Evolutionary conservation across 2,113 vertebrate genomes (phyloP).

Genomic region (Erinaceus europaeus): DNA sequence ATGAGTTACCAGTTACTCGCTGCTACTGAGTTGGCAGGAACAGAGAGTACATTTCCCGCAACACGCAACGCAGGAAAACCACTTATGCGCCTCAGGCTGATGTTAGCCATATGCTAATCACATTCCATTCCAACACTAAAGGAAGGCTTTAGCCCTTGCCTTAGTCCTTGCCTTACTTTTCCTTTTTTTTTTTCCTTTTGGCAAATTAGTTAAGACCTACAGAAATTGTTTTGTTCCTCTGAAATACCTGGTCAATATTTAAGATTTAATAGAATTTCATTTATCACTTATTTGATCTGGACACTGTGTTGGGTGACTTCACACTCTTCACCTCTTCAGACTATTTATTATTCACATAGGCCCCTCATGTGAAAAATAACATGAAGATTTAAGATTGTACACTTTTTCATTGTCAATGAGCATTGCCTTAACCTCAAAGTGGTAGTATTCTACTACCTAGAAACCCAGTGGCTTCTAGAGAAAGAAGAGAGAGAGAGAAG

Average conservation of each 20-base stretch:
- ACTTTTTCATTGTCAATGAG: slow-evolving; percentile 27
- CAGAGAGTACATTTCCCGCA: too few species aligned
- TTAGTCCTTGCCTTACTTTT: too few species aligned
- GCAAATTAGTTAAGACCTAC: not conserved
- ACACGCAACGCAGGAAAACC: too few species aligned
- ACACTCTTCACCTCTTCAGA: not conserved
- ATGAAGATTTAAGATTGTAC: not conserved
- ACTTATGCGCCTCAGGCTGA: too few species aligned
- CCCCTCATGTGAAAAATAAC: not conserved
- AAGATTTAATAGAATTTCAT: slow-evolving; percentile 4
- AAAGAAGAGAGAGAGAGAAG: too few species aligned
- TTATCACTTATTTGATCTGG: not conserved
- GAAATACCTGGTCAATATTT: not conserved
- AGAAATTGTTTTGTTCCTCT: not conserved
- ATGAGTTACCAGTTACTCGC: too few species aligned
- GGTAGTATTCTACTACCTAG: not conserved
- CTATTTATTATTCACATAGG: not conserved
- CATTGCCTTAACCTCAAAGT: not conserved
- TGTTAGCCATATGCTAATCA: too few species aligned
- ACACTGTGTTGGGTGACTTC: not conserved
- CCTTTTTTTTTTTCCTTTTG: not conserved
- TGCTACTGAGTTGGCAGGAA: too few species aligned
- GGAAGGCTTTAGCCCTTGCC: not conserved
- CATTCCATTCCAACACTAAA: too few species aligned
- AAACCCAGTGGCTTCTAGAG: not conserved